phyloP scores from a whole-genome alignment of 2,113 vertebrate species.

The Amblyornis subalaris region DNA sequence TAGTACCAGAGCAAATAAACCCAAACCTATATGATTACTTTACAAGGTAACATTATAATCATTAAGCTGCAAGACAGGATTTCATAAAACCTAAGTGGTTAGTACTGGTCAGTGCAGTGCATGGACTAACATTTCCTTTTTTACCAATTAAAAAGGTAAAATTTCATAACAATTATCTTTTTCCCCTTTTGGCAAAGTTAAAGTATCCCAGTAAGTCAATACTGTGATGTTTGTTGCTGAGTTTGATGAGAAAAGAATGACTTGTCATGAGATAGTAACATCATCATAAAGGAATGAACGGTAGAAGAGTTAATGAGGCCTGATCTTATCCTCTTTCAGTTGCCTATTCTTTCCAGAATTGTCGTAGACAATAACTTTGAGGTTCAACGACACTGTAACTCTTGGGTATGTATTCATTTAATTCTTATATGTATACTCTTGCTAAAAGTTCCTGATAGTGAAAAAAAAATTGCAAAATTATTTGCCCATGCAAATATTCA shows the following conservation, averaged over 20 bases:
- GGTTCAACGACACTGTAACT: background rate
- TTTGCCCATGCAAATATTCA: background rate
- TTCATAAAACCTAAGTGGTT: background rate
- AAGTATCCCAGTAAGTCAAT: background rate
- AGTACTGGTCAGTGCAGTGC: background rate
- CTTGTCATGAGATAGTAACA: background rate
- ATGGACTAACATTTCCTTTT: background rate
- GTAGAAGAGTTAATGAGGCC: background rate
- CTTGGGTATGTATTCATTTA: background rate
- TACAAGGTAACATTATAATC: background rate
- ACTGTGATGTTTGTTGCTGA: background rate
- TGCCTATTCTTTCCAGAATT: background rate
- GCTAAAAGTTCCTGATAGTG: background rate
- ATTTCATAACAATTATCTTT: background rate
- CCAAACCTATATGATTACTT: background rate
- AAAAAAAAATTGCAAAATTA: background rate
- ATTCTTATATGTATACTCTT: background rate
- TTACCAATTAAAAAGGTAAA: background rate
- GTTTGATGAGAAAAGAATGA: background rate
- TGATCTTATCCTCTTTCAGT: background rate
- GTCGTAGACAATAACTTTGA: background rate
- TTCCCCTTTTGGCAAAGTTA: background rate
- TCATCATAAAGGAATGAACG: background rate
- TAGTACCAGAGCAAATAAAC: background rate
- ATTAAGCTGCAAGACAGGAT: background rate